Base-by-base conservation (phyloP, 2,888 invertebrate species). In the Rhodophaea formosa region DNA sequence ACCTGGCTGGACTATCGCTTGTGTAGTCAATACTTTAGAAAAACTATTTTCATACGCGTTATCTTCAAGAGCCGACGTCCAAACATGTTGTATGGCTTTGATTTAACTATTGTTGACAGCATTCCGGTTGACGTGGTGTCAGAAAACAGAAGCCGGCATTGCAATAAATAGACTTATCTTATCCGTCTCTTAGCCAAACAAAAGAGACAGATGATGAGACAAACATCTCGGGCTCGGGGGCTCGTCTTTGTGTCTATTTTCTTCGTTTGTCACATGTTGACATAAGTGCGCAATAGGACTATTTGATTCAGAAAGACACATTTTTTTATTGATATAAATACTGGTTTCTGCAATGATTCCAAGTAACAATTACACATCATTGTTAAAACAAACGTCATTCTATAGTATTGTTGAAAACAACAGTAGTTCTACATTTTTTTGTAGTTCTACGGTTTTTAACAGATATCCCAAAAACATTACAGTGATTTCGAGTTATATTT, bases 151-250 rank as follows among this genome's bases (percentile, higher is more conserved):
- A 54, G 45, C 29, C 23, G 23, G 47, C 45, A 54, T n/a, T n/a
- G 15, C 30, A 51, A 35, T 15, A 54, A 55, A 55, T 45, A 55
- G 17, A 35, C 60, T 68, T 76, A 72, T 75, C 76, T 64, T 65
- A 61, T 68, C 62, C 60, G 62, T 65, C 59, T 62, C 56, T 68
- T 72, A 65, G 67, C 68, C 72, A 80, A 79, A 82, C 74, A 79
- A 63, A 62, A 69, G 62, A 61, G 59, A 65, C 69, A 69, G 62
- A 58, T 70, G 69, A 70, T 60, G 63, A 64, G 62, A 60, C 69
- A 77, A 76, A 80, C 72, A 80, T 66, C 58, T 65, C 56, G 75
- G 81, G 80, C 78, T 82, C 79, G 82, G 60, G 81, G 54, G 44
- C 54, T 51, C 44, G 59, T 32, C 56, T 51, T 52, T 51, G 44